Base-by-base conservation (phyloP, 2,113 vertebrate genomes). In the Actenoides hombroni region DNA sequence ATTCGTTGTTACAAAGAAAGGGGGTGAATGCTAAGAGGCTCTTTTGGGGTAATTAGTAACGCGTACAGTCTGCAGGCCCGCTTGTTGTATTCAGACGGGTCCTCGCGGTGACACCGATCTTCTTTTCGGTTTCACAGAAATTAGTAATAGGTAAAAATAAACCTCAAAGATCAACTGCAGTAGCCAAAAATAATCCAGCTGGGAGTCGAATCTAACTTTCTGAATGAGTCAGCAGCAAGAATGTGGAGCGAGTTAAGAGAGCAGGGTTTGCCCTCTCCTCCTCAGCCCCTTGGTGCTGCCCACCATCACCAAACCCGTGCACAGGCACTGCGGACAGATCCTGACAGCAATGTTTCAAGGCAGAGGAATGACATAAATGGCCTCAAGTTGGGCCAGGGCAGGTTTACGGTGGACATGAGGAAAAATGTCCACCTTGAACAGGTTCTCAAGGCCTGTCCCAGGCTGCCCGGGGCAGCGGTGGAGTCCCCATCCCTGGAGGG, bases 141-240 rank as follows among this genome's bases (percentile, higher is more conserved):
- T 92, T 77, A 88, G 51, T 28, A 88, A 81, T 5, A 67, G 76
- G 67, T 70, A 90, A 95, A 95, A 96, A 96, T 83, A 93, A 94
- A 86, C 35, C 80, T 79, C 69, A 60, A 83, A 78, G 81, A 92
- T 56, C 76, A 86, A 92, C 53, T 19, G 86, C 73, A 20, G 80
- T 7, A 88, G 88, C 64, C 69, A 78, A 86, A 88, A 90, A 90
- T 90, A 94, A 80, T 64, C 49, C 73, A 33, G 37, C 0, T 77
- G 44, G 80, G 76, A 95, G 80, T 33, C 69, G 82, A 74, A 75
- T 9, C 20, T 21, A 93, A 91, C 79, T 48, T 49, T 79, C 31
- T 42, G 60, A 40, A 48, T 81, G 88, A 97, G 64, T 80, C 71
- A 86, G 92, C 77, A 81, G 2, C 12, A 7, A 40, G 56, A n/a